Percentiles rank a stretch among this genome's conserved stretches.
These are phyloP conservation scores for Cisticola juncidis DNA, from an alignment of 2,113 vertebrate genomes.

Conservation along the genomic window DNA sequence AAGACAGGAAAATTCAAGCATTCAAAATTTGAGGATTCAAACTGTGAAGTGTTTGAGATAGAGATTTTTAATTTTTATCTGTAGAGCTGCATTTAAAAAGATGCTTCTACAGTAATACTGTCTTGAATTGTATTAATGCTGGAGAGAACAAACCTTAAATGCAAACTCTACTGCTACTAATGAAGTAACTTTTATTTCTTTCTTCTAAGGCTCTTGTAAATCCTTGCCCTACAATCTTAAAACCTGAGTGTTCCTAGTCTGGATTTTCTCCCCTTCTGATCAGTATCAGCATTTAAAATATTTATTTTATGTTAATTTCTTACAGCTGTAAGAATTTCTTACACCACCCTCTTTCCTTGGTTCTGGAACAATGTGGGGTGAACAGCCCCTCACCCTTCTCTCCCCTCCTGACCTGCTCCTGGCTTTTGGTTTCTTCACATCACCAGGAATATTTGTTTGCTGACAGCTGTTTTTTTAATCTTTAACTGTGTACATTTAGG, in stretches of 20 bases:
- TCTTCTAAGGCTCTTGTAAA: not conserved
- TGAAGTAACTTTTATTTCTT: not conserved
- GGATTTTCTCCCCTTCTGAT: not conserved
- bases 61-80: not conserved
- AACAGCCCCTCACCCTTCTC: not conserved
- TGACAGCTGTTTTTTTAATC: not conserved
- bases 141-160: not conserved
- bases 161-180: not conserved
- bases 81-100: not conserved
- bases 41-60: not conserved
- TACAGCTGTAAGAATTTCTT: not conserved
- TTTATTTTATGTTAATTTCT: not conserved
- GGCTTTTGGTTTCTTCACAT: not conserved
- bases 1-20: not conserved
- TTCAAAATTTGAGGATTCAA: not conserved
- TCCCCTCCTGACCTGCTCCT: fast-evolving
- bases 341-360: not conserved
- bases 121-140: not conserved
- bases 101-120: not conserved
- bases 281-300: not conserved
- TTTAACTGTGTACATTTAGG: not conserved
- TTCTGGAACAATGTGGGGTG: not conserved
- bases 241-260: not conserved
- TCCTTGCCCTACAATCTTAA: not conserved
- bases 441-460: not conserved